These are phyloP conservation scores for Epiblema foenella DNA, from an alignment of 2,888 invertebrate genomes.

Conservation along the genomic window DNA sequence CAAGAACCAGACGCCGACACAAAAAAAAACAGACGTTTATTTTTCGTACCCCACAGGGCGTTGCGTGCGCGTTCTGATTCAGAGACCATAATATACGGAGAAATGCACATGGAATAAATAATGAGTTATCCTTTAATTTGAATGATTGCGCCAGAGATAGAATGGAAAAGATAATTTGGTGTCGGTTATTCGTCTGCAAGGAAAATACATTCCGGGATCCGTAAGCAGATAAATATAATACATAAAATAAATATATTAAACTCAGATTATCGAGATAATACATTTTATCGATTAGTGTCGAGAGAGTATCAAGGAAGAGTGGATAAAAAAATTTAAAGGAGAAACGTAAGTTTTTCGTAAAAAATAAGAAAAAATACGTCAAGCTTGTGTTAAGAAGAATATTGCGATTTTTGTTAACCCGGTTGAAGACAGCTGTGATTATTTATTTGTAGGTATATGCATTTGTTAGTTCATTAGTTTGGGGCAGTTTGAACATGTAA, in stretches of 20 bases:
- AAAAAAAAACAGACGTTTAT: background rate
- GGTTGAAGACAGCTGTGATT: no score
- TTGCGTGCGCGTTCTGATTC: slow-evolving; percentile 14
- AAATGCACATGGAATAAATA: slow-evolving; percentile 21
- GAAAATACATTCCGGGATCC: background rate
- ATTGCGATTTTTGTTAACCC: no score
- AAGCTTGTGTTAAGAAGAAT: no score
- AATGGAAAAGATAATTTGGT: slow-evolving; percentile 10
- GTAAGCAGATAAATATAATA: background rate
- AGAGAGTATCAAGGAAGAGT: no score
- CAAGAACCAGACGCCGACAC: background rate
- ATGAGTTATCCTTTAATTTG: slow-evolving; percentile 24
- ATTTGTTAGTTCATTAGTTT: background rate
- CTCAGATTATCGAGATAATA: no score
- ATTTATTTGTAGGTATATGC: no score
- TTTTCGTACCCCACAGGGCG: background rate
- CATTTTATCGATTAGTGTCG: no score
- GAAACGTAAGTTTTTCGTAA: no score
- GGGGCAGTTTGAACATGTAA: background rate
- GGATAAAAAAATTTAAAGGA: no score
- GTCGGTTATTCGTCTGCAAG: background rate
- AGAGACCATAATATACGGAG: slow-evolving; percentile 10
- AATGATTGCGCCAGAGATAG: slow-evolving; percentile 24
- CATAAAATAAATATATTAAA: no score
- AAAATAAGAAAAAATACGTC: no score